Base-by-base conservation (phyloP, 2,888 invertebrate genomes). In the Lasioglossum leucozonium region DNA sequence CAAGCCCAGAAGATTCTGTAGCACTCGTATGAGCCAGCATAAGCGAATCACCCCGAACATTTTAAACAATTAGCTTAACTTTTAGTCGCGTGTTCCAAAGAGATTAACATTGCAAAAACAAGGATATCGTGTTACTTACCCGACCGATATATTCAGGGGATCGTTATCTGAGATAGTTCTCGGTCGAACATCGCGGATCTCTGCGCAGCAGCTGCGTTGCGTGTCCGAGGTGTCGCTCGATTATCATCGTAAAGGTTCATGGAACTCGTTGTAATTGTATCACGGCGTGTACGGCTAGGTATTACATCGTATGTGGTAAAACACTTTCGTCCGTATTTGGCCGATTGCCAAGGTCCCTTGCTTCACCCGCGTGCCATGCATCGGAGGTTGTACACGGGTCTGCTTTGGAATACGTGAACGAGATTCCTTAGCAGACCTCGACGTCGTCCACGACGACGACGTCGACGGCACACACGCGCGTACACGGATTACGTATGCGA, bases 291-390 rank as follows among this genome's bases (percentile, higher is more conserved):
- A 73, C 51, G 62, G 55, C 73, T 67, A 81, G 62, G 26, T 82
- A 88, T 92, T 90, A 91, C 89, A 89, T 88, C 74, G 87, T 77
- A 77, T 72, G 91, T 92, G 91, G 90, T 92, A 91, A 91, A 92
- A 91, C 90, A 91, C 92, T 92, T 93, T 93, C 91, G 88, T 91
- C 91, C 90, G 91, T 91, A 89, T 91, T 93, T 94, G 94, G 94
- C 90, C 84, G 90, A 91, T 89, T 89, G 93, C 93, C 94, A 94
- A 94, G 93, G 93, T 92, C 91, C 89, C 91, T 92, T 92, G 91
- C 91, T 88, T 89, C 90, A 92, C 77, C 86, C 87, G 88, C 73
- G 84, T 85, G 84, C 74, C 84, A 58, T 84, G 88, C 75, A 82
- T 81, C 81, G 76, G 77, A 81, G 85, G 75, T 83, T 85, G 82